Conservation (phyloP, 2,113 vertebrate species). For the Rhineura floridana region DNA sequence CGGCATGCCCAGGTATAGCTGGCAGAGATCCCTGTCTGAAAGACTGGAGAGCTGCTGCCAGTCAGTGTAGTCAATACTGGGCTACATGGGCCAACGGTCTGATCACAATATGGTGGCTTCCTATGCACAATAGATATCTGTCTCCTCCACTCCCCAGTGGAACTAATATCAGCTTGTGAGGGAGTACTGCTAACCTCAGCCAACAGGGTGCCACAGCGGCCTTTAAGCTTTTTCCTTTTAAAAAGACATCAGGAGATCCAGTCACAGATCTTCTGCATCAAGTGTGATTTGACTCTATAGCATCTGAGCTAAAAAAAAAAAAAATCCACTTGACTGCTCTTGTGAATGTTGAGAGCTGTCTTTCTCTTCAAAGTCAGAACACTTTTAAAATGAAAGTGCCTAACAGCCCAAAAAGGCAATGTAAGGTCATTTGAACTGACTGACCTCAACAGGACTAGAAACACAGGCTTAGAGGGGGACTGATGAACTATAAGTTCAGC, state of each 20-base stretch:
- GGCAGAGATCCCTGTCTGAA: too few relatives aligned
- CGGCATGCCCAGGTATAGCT: too few relatives aligned
- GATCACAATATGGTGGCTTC: too few relatives aligned
- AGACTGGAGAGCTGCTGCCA: too few relatives aligned
- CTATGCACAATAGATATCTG: neutral
- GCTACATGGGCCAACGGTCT: too few relatives aligned
- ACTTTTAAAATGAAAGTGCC: neutral
- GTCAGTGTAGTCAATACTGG: too few relatives aligned
- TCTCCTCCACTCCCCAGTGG: neutral
- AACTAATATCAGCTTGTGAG: neutral
- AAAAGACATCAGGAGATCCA: neutral
- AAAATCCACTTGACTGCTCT: neutral
- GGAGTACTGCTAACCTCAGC: too few relatives aligned
- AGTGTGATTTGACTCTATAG: neutral
- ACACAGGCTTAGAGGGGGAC: neutral
- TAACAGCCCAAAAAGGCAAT: neutral
- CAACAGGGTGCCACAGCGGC: neutral
- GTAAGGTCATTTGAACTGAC: neutral
- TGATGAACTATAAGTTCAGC: neutral
- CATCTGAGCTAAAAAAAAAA: neutral
- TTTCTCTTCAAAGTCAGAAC: neutral
- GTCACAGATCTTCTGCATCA: neutral
- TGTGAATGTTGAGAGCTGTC: neutral
- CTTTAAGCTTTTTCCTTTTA: neutral
- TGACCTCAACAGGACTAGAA: neutral